Percentiles rank a stretch among this genome's conserved stretches.
These are phyloP conservation scores for Epinephelus lanceolatus DNA, from an alignment of 2,113 vertebrate species.

Conservation along the genomic window DNA sequence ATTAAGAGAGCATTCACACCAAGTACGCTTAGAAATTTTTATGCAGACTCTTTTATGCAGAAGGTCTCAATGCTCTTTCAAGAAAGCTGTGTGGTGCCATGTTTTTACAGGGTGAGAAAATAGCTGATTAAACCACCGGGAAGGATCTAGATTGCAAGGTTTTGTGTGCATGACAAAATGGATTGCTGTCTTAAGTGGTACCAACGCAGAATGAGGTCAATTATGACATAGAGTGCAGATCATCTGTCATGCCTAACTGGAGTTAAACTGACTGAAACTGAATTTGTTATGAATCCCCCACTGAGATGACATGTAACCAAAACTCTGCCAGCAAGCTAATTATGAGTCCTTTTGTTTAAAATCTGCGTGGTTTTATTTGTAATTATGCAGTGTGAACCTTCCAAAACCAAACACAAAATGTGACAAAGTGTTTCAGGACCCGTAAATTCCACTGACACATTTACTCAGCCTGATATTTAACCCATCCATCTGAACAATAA, in stretches of 20 bases:
- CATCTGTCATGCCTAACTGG: background rate
- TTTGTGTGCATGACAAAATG: background rate
- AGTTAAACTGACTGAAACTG: background rate
- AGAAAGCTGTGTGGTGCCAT: background rate
- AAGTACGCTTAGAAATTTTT: background rate
- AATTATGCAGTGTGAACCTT: background rate
- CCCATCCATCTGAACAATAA: background rate
- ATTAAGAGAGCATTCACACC: constrained; percentile 16
- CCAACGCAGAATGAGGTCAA: constrained; percentile 9
- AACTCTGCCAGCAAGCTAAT: background rate
- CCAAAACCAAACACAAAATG: background rate
- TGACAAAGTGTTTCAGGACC: background rate
- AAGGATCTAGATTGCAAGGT: constrained; percentile 2
- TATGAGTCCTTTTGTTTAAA: background rate
- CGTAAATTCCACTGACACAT: background rate
- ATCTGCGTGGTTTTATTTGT: background rate
- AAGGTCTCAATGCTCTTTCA: constrained; percentile 6
- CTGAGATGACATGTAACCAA: constrained; percentile 9
- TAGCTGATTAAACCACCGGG: constrained; percentile 29
- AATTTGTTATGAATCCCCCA: background rate
- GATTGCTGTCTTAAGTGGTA: background rate
- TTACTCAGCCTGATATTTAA: background rate
- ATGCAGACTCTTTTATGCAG: background rate
- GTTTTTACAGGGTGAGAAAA: background rate
- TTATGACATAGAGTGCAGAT: background rate